Evolutionary conservation across 64 coral and sea anemone species (phyloP), one percentile per base, ranked within the genome.

Genomic region (Dendronephthya gigantea): DNA sequence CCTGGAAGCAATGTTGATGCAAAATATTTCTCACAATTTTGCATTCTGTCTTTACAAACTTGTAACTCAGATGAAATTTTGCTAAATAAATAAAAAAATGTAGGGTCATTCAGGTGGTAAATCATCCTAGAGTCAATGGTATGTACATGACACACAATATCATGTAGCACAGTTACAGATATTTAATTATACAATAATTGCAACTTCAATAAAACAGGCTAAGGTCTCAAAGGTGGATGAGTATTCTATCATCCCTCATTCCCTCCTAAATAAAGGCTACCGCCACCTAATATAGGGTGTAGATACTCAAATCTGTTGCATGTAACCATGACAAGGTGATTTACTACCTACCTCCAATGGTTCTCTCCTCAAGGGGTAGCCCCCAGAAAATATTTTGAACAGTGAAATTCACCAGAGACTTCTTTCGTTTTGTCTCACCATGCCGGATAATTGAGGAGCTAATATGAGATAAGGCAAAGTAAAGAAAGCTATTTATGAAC

Each of bases 41-140:
- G 39, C 95, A 98, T 82, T 98, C 95, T 68, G 95, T 98, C 82
- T 93, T 98, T 0, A 98, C 90, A 98, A 98, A 98, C 75, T 98
- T 98, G 59, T 92, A 98, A 39, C 87, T 85, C 82, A 98, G 83
- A 85, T 93, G 95, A 70, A 85, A 91, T 55, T 90, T 98, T 83
- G 92, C 95, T 98, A 84, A 34, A 66, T 39, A 33, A 28, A 82
- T 66, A 6, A 25, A 79, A 35, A 82, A 48, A 74, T 82, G 58
- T 45, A 36, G 33, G 48, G 13, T 27, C 29, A 50, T 59, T 84
- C 10, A n/a, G 25, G 0, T 82, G 72, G 27, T 35, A 45, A 34
- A 29, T 87, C 19, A 79, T 22, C n/a, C 34, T 35, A 10, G n/a
- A n/a, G n/a, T n/a, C n/a, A n/a, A n/a, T n/a, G n/a, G n/a, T n/a